Conservation (phyloP, 2,888 invertebrate species). For the Apamea crenata region DNA sequence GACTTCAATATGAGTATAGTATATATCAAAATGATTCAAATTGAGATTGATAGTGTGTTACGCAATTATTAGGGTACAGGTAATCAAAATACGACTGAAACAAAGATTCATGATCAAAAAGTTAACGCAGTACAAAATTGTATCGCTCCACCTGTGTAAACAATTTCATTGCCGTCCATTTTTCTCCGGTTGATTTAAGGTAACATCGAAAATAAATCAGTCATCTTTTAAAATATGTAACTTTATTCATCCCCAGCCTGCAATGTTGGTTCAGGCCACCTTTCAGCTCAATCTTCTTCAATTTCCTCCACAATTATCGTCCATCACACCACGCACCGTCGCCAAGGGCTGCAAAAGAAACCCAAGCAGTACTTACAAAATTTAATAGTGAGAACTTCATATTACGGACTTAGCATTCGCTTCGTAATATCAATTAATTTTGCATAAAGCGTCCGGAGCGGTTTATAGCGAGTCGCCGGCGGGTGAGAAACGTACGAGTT, state of each 20-base stretch:
- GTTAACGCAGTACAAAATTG: background rate
- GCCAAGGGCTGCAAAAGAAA: slow-evolving; percentile 40
- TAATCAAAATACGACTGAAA: background rate
- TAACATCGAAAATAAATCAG: slow-evolving; percentile 34
- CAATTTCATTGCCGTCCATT: background rate
- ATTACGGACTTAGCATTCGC: slow-evolving; percentile 44
- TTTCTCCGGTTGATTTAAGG: slow-evolving; percentile 16
- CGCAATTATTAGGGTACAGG: too few species aligned
- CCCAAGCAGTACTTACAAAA: slow-evolving; percentile 45
- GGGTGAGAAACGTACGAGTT: slow-evolving; percentile 45
- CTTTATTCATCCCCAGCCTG: slow-evolving; percentile 16
- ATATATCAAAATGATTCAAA: too few species aligned
- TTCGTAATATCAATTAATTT: slow-evolving; percentile 66
- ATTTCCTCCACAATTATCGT: slow-evolving; percentile 45
- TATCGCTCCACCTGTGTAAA: background rate
- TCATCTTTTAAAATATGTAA: slow-evolving; percentile 35
- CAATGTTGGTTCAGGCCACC: slow-evolving; percentile 36
- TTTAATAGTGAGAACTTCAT: slow-evolving; percentile 56
- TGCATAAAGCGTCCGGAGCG: slow-evolving; percentile 58
- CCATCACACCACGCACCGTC: slow-evolving; percentile 39
- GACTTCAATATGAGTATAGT: too few species aligned
- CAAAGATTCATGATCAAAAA: background rate
- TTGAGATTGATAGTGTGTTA: too few species aligned
- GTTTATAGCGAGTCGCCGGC: slow-evolving; percentile 56
- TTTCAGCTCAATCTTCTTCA: slow-evolving; percentile 55